Conservation (phyloP, 2,888 invertebrate species). For the Pristionchus arcanus region DNA sequence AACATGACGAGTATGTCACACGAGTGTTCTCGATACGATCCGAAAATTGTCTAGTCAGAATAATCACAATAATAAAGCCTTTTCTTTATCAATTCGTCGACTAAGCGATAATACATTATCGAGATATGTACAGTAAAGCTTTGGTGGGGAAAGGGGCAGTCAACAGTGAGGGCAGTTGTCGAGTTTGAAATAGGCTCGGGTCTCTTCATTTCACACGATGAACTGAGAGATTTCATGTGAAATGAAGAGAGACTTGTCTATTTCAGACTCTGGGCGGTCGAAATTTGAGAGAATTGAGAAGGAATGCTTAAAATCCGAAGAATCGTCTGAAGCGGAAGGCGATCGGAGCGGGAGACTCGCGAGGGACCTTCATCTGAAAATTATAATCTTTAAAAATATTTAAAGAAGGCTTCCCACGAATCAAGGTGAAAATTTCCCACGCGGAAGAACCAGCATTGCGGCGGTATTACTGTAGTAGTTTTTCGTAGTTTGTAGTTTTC, state of each 20-base stretch:
- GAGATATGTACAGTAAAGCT: constrained; percentile 49
- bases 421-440: no score
- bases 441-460: no score
- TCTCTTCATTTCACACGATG: no score
- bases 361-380: constrained; percentile 34
- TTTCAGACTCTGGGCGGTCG: neutral
- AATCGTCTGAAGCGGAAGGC: neutral
- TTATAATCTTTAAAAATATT: neutral
- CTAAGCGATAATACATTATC: constrained; percentile 28
- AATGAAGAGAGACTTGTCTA: neutral
- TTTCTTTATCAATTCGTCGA: constrained; percentile 43
- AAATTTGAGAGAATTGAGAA: neutral
- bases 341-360: neutral
- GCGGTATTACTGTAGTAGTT: no score
- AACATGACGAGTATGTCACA: neutral
- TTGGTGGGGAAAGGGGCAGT: neutral
- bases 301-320: neutral
- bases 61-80: neutral
- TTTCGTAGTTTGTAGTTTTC: no score
- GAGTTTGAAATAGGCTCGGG: no score
- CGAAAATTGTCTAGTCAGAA: constrained; percentile 27
- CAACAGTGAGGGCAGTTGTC: neutral
- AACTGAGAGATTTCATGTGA: neutral
- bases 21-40: neutral
- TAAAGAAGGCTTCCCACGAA: no score